Percentiles rank a stretch among this genome's conserved stretches.
Conservation (phyloP, 1,140 invertebrate genomes). For the Cotesia vestalis region DNA sequence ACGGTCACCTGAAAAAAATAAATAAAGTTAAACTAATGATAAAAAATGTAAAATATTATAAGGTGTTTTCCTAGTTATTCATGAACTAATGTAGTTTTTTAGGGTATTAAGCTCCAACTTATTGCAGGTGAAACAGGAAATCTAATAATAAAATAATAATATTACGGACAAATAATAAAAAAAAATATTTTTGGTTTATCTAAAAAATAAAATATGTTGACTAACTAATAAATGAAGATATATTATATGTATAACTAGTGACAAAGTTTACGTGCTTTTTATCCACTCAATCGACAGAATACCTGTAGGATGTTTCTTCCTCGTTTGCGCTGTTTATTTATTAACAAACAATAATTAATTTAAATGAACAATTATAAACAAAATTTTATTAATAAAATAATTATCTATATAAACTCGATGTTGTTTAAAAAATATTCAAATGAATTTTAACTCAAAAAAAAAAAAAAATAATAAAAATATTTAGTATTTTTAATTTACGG, state of each 20-base stretch:
- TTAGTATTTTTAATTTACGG: neutral
- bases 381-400: conserved; percentile 13
- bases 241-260: conserved; percentile 25
- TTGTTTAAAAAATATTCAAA: conserved; percentile 2
- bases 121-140: neutral
- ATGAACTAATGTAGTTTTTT: conserved; percentile 2
- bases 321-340: conserved; percentile 61
- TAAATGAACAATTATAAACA: conserved; percentile 27
- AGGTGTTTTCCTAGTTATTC: neutral
- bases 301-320: conserved; percentile 64
- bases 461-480: neutral
- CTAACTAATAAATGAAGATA: conserved; percentile 17
- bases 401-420: neutral
- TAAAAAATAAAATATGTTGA: conserved; percentile 21
- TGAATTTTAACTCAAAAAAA: neutral
- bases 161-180: too few species aligned
- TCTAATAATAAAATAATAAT: neutral
- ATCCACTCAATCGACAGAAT: conserved; percentile 45
- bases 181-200: neutral
- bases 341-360: conserved; percentile 46
- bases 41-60: conserved; percentile 28
- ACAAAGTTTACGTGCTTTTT: conserved; percentile 37
- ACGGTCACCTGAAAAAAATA: conserved; percentile 77
- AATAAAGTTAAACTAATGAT: conserved; percentile 40
- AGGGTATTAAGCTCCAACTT: neutral